Evolutionary conservation across 2,113 vertebrate species (phyloP), one percentile per base, ranked within the genome.

Genomic region (Mellivora capensis): DNA sequence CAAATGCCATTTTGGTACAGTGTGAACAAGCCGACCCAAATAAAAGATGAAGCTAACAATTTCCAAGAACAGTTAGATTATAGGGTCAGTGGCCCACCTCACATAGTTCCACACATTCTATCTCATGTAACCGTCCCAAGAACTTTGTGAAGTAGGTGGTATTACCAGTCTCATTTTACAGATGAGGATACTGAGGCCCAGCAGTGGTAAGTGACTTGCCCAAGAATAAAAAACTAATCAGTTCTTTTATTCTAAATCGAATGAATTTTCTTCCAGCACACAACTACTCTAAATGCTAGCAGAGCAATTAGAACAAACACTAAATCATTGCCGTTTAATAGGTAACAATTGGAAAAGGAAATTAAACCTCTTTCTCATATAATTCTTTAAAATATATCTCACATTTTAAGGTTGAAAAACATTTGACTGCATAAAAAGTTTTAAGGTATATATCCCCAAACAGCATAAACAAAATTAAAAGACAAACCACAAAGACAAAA

Each of bases 391-490:
- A 96, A 91, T 77, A 80, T 14, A 39, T 87, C 37, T 95, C 18
- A 49, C 42, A 27, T 88, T 84, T 81, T 34, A 91, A 61, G 25
- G 71, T 91, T 14, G 27, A 42, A 44, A 85, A 59, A 76, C 44
- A 61, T 49, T 72, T 82, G 25, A 84, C 47, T 74, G 2, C 25
- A 39, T 93, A 54, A 69, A 84, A 85, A 31, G 6, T 25, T 83
- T 84, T 88, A 84, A 82, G 47, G 20, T 44, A 44, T 59, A 47
- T 54, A 87, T 47, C 31, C 54, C 27, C 57, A 95, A 91, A 47
- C 7, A 97, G 79, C 31, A 57, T 79, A 77, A 94, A 86, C 23
- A 57, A 90, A 87, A 93, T 83, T 87, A 87, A 61, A 81, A 93
- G 42, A 74, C 12, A 52, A 83, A 85, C n/a, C 62, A 62, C 14